Evolutionary conservation across 2,888 invertebrate genomes (phyloP).

Genomic region (Laspeyria flexula): DNA sequence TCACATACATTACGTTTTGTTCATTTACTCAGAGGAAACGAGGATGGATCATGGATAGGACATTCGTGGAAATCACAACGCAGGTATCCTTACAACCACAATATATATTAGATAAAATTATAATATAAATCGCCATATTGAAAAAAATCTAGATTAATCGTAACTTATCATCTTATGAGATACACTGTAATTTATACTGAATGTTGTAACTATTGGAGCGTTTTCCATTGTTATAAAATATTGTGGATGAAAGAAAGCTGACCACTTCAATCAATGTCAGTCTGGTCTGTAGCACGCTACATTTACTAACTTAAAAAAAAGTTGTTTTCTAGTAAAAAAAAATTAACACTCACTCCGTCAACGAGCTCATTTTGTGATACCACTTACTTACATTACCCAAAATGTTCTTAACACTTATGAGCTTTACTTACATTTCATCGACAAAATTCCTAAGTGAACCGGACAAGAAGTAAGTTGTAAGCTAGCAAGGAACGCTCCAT

Average conservation of each 20-base stretch:
- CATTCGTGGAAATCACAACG: conserved; percentile 83
- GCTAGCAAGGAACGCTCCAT: conserved; percentile 81
- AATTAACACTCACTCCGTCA: conserved; percentile 82
- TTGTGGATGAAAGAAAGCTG: conserved; percentile 87
- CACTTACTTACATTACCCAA: conserved; percentile 82
- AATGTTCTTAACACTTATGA: conserved; percentile 83
- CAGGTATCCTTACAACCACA: conserved; percentile 89
- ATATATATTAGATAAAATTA: conserved; percentile 89
- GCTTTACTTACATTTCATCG: conserved; percentile 79
- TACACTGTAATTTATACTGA: conserved; percentile 86
- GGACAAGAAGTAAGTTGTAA: conserved; percentile 68
- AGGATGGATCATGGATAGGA: conserved; percentile 75
- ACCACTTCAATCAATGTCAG: conserved; percentile 78
- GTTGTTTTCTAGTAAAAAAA: conserved; percentile 76
- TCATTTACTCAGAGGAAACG: conserved; percentile 58
- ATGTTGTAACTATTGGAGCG: conserved; percentile 80
- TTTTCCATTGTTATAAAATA: conserved; percentile 74
- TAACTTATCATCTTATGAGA: conserved; percentile 85
- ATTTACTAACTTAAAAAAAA: conserved; percentile 81
- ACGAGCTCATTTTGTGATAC: conserved; percentile 81
- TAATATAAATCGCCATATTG: conserved; percentile 87
- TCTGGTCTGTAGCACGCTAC: conserved; percentile 80
- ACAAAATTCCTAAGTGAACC: conserved; percentile 74
- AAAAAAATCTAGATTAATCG: conserved; percentile 85
- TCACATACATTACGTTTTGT: conserved; percentile 49